Conservation (phyloP, 2,888 invertebrate genomes). For the Liopterus haemorrhoidalis region DNA sequence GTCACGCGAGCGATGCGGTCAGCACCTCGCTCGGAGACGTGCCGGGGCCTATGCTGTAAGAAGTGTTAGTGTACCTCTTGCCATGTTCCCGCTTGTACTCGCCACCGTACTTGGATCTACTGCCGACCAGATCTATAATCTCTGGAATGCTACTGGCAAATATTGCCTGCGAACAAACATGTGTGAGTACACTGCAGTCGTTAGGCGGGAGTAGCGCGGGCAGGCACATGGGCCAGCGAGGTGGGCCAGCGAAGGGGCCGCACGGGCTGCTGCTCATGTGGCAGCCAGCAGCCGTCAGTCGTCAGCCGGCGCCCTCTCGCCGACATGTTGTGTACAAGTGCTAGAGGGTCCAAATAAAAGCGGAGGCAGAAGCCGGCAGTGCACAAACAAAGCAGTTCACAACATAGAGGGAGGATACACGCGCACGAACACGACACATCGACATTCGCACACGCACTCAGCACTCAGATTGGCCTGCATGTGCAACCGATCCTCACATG, state of each 20-base stretch:
- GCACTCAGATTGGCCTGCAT: constrained; percentile 25
- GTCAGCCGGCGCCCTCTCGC: constrained; percentile 13
- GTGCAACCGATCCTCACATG: constrained; percentile 21
- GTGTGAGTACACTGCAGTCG: constrained; percentile 20
- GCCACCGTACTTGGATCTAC: constrained; percentile 99
- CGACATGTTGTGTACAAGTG: constrained; percentile 14
- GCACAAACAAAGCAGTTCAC: constrained; percentile 20
- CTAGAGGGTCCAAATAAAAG: constrained; percentile 16
- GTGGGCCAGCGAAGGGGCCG: too few species aligned
- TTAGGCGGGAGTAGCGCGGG: constrained; percentile 3
- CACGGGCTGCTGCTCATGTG: too few species aligned
- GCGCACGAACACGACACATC: constrained; percentile 20
- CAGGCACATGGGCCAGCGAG: too few species aligned
- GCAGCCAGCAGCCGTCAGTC: constrained; percentile 24
- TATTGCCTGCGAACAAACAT: constrained; percentile 89
- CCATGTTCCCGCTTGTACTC: constrained; percentile 99
- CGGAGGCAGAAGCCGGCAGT: constrained; percentile 20
- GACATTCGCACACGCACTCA: constrained; percentile 19
- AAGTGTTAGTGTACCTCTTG: constrained; percentile 83
- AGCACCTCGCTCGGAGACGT: too few species aligned
- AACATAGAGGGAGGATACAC: constrained; percentile 15
- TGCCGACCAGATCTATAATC: constrained; percentile 99
- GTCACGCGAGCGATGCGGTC: too few species aligned
- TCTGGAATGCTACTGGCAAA: constrained; percentile 99
- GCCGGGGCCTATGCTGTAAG: too few species aligned